A percentile compares a stretch with the other conserved stretches of the same genome.
phyloP scores from a whole-genome alignment of 2,113 vertebrate genomes.

The Baryphthengus martii region DNA sequence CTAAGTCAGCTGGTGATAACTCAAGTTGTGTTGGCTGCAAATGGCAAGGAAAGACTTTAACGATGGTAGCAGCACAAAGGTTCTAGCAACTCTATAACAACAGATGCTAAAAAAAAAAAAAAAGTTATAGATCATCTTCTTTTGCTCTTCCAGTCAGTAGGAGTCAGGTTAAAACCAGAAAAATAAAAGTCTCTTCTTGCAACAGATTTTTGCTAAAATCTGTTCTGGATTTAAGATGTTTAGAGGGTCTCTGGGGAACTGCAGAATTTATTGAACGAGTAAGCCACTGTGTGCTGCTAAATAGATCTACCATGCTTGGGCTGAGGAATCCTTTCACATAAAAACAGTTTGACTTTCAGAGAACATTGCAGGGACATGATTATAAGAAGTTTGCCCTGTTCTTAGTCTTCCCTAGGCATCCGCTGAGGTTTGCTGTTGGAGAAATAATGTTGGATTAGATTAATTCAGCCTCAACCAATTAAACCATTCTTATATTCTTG shows the following conservation, averaged over 20 bases:
- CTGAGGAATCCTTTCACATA: background rate
- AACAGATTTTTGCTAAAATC: background rate
- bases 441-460: background rate
- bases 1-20: background rate
- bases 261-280: background rate
- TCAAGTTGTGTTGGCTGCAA: background rate
- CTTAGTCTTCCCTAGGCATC: background rate
- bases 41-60: background rate
- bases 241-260: background rate
- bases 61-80: background rate
- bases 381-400: background rate
- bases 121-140: background rate
- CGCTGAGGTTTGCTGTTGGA: background rate
- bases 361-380: background rate
- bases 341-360: background rate
- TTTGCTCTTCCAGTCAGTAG: background rate
- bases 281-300: background rate
- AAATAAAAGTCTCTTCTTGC: background rate
- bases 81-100: background rate
- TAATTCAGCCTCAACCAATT: background rate
- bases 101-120: background rate
- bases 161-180: background rate
- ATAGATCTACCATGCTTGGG: background rate
- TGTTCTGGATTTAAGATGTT: background rate
- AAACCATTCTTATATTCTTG: background rate